Conservation (phyloP, 1,140 invertebrate genomes). For the Brachionus angularis region DNA sequence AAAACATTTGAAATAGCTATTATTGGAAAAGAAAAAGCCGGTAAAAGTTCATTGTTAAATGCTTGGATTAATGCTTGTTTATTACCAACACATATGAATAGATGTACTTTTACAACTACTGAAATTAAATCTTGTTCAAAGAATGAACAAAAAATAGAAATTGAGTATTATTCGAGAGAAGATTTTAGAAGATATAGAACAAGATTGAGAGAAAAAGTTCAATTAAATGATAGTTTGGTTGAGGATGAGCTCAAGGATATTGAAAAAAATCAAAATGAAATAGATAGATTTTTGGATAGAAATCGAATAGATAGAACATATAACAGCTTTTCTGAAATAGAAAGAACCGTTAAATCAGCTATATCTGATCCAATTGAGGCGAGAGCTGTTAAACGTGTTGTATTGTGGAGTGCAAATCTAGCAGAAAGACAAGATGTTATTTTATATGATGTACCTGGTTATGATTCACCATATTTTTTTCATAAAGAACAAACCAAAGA, state of each 20-base stretch:
- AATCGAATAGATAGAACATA: neutral
- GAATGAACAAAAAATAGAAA: neutral
- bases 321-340: neutral
- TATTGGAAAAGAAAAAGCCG: slow-evolving; percentile 3
- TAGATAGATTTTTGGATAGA: neutral
- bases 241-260: neutral
- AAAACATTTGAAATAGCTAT: neutral
- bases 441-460: neutral
- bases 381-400: neutral
- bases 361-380: neutral
- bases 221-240: too few relatives aligned
- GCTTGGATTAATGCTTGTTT: neutral
- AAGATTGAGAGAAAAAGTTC: too few relatives aligned
- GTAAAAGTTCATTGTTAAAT: neutral
- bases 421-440: neutral
- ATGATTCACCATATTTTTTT: neutral
- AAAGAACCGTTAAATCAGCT: neutral
- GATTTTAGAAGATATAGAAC: neutral
- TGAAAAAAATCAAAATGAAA: neutral
- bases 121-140: neutral
- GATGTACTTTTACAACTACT: neutral
- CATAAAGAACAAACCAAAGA: neutral
- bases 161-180: neutral
- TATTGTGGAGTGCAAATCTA: neutral
- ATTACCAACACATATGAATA: neutral